Base-by-base conservation (phyloP, 2,113 vertebrate genomes). In the Cyanoderma ruficeps region DNA sequence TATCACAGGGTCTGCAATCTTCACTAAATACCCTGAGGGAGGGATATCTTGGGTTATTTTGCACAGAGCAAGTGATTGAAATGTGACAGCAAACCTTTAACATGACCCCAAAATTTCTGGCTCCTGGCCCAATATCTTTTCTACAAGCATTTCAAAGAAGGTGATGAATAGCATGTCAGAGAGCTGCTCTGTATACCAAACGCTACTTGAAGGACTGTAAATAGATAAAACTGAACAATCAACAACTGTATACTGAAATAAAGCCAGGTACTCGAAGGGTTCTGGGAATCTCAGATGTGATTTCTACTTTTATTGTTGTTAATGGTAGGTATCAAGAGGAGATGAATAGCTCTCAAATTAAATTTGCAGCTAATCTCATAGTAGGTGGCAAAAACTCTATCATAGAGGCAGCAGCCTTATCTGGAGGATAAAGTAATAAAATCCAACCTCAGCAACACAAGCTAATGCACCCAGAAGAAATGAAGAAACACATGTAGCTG, bases 301-400 rank as follows among this genome's bases (percentile, higher is more conserved):
- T 53, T 92, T 90, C 72, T 65, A 39, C 70, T 94, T 92, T 91
- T 86, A 87, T 83, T 92, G 42, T 50, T 74, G 46, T 80, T 94
- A 94, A 91, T 81, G n/a, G 88, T 88, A 75, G 30, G 24, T 63
- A 90, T 75, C 85, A 70, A 86, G 57, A 71, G 41, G 52, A 71
- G 74, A 92, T 95, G 78, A 96, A 95, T 69, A 94, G 81, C 35
- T 78, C 82, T 60, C 70, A 93, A 90, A 91, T 93, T 90, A 91
- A 94, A 95, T 96, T 78, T 91, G 50, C 52, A 77, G 84, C 46
- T 91, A 93, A 96, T 93, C 87, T 91, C 68, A 47, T 80, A 89
- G 46, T 61, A 94, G 81, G 78, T 91, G 70, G 70, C 57, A 94
- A 94, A 84, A 85, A 61, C 69, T 89, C 67, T 42, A 71, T 68